These are phyloP conservation scores for Cantharis nigra DNA, from an alignment of 2,888 invertebrate genomes.

Conservation along the genomic window DNA sequence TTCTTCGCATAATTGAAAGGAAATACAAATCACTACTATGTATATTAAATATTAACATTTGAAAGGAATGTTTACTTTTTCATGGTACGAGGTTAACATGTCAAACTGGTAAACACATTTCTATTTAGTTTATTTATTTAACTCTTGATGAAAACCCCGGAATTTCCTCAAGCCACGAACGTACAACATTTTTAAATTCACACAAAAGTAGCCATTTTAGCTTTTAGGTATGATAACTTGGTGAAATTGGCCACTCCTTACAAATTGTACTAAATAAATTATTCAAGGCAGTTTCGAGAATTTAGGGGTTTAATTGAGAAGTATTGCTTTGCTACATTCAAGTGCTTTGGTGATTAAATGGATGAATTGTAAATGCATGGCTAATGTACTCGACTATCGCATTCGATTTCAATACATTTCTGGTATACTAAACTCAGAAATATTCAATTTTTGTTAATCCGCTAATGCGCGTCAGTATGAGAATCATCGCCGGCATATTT, in stretches of 20 bases:
- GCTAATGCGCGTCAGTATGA: too few species aligned
- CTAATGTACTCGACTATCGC: background rate
- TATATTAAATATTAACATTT: background rate
- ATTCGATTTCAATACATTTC: background rate
- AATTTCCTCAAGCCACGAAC: background rate
- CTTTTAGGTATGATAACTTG: background rate
- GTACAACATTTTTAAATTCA: background rate
- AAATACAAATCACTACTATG: background rate
- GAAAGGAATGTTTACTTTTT: background rate
- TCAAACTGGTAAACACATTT: background rate
- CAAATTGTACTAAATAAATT: background rate
- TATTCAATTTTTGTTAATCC: too few species aligned
- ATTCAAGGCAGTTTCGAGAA: background rate
- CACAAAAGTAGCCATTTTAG: background rate
- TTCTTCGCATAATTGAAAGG: slow-evolving; percentile 8
- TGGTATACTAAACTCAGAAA: too few species aligned
- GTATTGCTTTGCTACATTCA: background rate
- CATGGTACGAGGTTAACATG: background rate
- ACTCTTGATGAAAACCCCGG: background rate
- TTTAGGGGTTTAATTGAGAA: background rate
- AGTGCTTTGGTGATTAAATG: background rate
- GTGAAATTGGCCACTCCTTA: background rate
- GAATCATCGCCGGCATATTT: too few species aligned
- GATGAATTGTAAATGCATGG: background rate
- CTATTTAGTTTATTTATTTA: background rate